Percentiles rank a stretch among this genome's conserved stretches.
These are phyloP conservation scores for Damaliscus lunatus DNA, from an alignment of 2,113 vertebrate species.

Conservation along the genomic window DNA sequence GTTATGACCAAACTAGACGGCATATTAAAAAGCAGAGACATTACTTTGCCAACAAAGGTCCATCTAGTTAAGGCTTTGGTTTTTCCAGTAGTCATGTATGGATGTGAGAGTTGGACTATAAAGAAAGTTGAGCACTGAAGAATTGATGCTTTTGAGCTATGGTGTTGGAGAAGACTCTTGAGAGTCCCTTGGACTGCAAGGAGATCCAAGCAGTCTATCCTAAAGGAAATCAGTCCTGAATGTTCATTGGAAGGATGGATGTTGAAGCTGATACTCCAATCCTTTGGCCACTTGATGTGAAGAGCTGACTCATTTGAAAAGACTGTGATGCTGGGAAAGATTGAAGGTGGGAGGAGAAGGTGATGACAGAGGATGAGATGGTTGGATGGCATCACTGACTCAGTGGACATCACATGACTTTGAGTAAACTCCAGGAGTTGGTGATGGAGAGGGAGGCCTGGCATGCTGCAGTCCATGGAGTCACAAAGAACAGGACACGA, in stretches of 20 bases:
- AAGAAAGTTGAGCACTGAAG: background rate
- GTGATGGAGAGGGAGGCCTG: background rate
- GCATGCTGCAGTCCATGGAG: background rate
- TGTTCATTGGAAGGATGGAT: background rate
- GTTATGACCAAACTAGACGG: background rate
- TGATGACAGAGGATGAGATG: background rate
- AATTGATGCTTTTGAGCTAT: background rate
- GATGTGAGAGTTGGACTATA: background rate
- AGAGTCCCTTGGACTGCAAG: background rate
- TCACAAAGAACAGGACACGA: background rate
- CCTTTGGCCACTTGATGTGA: background rate
- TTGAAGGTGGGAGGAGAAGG: background rate
- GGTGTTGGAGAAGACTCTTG: background rate
- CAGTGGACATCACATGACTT: background rate
- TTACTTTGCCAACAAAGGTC: background rate
- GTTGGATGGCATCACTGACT: background rate
- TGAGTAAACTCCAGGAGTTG: background rate
- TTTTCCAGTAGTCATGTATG: background rate
- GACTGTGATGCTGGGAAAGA: background rate
- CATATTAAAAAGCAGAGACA: background rate
- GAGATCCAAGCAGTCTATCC: background rate
- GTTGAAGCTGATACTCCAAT: background rate
- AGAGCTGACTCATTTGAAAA: background rate
- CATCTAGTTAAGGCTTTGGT: background rate
- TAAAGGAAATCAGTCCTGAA: background rate